phyloP scores from a whole-genome alignment of 2,888 invertebrate genomes.

The Leptogaster cylindrica region DNA sequence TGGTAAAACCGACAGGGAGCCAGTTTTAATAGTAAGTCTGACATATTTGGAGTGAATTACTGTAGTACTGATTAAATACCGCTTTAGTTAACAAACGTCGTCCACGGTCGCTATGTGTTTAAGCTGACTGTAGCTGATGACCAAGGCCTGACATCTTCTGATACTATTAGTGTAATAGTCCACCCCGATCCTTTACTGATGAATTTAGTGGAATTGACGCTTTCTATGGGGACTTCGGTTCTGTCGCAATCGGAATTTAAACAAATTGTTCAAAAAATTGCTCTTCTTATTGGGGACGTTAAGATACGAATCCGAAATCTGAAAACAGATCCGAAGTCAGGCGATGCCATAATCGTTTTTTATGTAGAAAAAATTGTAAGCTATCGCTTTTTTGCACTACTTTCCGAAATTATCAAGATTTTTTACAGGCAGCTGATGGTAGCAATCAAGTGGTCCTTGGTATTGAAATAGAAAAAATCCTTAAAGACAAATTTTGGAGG shows the following conservation, averaged over 20 bases:
- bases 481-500: slow-evolving; percentile 72
- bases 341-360: slow-evolving; percentile 72
- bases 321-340: slow-evolving; percentile 67
- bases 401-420: too few relatives aligned
- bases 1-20: slow-evolving; percentile 75
- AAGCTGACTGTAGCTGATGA: slow-evolving; percentile 88
- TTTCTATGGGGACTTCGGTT: slow-evolving; percentile 75
- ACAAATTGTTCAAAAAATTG: slow-evolving; percentile 76
- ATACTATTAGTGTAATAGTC: slow-evolving; percentile 84
- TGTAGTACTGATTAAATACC: slow-evolving; percentile 1
- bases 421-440: slow-evolving; percentile 52
- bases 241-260: slow-evolving; percentile 70
- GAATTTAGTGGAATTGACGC: slow-evolving; percentile 80
- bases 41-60: neutral
- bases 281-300: slow-evolving; percentile 77
- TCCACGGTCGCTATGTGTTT: slow-evolving; percentile 87
- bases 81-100: slow-evolving; percentile 77
- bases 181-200: slow-evolving; percentile 77
- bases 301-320: slow-evolving; percentile 68
- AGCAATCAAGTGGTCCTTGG: slow-evolving; percentile 64
- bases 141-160: slow-evolving; percentile 82
- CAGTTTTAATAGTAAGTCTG: slow-evolving; percentile 75
- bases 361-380: slow-evolving; percentile 69
- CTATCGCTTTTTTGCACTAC: too few relatives aligned
- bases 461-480: slow-evolving; percentile 69